Percentiles rank a stretch among this genome's conserved stretches.
These are phyloP conservation scores for Oxystoma pomonae DNA, from an alignment of 2,888 invertebrate species.

Conservation along the genomic window DNA sequence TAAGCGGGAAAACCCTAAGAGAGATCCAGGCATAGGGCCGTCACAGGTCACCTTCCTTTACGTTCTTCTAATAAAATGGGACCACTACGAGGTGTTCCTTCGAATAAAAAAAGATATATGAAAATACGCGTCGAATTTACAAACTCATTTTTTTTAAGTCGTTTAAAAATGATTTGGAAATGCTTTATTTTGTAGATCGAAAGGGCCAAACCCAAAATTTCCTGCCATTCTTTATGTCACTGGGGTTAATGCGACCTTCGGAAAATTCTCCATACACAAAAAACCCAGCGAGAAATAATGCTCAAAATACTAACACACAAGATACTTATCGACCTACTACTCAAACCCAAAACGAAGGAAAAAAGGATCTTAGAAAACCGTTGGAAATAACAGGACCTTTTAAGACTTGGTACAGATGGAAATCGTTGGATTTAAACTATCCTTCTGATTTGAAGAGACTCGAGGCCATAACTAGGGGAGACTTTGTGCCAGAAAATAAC, in stretches of 20 bases:
- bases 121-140: neutral
- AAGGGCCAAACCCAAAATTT: slow-evolving; percentile 33
- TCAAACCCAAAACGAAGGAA: slow-evolving; percentile 12
- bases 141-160: neutral
- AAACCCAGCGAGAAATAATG: neutral
- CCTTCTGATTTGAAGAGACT: slow-evolving; percentile 55
- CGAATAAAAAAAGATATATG: too few relatives aligned
- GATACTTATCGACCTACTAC: neutral
- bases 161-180: too few relatives aligned
- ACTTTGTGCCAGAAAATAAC: slow-evolving; percentile 68
- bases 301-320: neutral
- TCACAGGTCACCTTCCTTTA: too few relatives aligned
- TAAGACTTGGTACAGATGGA: slow-evolving; percentile 68
- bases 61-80: too few relatives aligned
- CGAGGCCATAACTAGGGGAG: slow-evolving; percentile 55
- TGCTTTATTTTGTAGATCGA: neutral
- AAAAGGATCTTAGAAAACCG: slow-evolving; percentile 18
- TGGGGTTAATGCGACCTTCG: slow-evolving; percentile 35
- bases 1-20: too few relatives aligned
- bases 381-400: slow-evolving; percentile 55
- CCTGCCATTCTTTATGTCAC: slow-evolving; percentile 52
- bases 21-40: too few relatives aligned
- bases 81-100: too few relatives aligned
- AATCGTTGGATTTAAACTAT: slow-evolving; percentile 68
- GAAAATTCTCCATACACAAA: slow-evolving; percentile 4